Evolutionary conservation across 2,888 invertebrate species (phyloP).

Genomic region (Perdita meconis): DNA sequence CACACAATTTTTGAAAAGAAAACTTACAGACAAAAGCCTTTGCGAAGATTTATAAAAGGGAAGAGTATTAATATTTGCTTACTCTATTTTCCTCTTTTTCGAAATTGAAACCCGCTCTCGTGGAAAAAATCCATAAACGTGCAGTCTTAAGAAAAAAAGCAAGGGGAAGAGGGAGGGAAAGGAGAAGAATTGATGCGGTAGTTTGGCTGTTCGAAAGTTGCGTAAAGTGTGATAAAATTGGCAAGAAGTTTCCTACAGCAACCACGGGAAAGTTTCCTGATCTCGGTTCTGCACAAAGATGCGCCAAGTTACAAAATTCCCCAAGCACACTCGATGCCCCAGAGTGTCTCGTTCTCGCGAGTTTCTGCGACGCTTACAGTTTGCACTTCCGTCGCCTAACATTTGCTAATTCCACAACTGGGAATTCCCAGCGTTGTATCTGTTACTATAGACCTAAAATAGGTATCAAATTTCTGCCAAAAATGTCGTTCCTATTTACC

Average conservation of each 20-base stretch:
- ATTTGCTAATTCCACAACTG: conserved; percentile 26
- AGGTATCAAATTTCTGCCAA: no score
- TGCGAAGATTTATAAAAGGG: no score
- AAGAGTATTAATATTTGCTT: no score
- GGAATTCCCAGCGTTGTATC: background rate
- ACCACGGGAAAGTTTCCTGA: conserved; percentile 33
- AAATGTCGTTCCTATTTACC: no score
- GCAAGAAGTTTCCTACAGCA: conserved; percentile 11
- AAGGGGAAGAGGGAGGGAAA: background rate
- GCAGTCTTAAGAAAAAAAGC: background rate
- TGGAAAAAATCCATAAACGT: conserved; percentile 1
- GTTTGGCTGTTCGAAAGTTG: conserved; percentile 12
- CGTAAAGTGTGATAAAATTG: conserved; percentile 12
- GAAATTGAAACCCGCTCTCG: background rate
- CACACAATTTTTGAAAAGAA: no score
- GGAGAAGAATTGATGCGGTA: background rate
- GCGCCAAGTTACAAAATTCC: conserved; percentile 47
- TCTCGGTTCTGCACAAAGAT: conserved; percentile 34
- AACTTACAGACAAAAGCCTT: no score
- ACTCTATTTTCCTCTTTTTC: background rate
- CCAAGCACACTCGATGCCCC: conserved; percentile 30
- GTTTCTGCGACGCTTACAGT: background rate
- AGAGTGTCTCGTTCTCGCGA: conserved; percentile 19
- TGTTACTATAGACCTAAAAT: no score
- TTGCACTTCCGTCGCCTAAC: conserved; percentile 20